Conservation (phyloP, 2,797 vertebrate species). For the Sebastes diaconus region DNA sequence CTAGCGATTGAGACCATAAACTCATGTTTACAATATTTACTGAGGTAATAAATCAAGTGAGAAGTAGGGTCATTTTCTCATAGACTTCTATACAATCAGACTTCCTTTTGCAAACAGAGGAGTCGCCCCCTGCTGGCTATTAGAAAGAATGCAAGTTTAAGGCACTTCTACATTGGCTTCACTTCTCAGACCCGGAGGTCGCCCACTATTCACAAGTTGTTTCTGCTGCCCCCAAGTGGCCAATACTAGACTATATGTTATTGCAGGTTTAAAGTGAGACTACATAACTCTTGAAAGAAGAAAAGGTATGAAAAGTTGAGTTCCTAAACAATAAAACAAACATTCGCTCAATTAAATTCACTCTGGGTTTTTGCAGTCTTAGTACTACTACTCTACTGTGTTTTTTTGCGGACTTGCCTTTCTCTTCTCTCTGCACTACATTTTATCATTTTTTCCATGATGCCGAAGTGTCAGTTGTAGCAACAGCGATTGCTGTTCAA, state of each 20-base stretch:
- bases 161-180: too few relatives aligned
- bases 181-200: rapidly evolving
- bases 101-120: too few relatives aligned
- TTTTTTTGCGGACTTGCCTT: not conserved
- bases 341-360: not conserved
- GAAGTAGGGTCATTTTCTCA: too few relatives aligned
- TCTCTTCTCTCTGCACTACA: not conserved
- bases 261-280: not conserved
- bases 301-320: not conserved
- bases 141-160: too few relatives aligned
- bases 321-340: not conserved
- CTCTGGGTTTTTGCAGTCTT: not conserved
- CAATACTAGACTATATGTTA: not conserved
- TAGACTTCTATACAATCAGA: too few relatives aligned
- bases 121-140: too few relatives aligned
- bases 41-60: too few relatives aligned
- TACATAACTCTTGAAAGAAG: not conserved
- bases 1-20: too few relatives aligned
- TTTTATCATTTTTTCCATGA: not conserved
- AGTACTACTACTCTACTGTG: too few relatives aligned
- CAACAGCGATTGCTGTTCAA: not conserved
- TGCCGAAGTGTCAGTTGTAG: not conserved
- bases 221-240: not conserved
- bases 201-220: not conserved
- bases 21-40: too few relatives aligned